Evolutionary conservation across 2,888 invertebrate genomes (phyloP).

Genomic region (Pammene fasciana): DNA sequence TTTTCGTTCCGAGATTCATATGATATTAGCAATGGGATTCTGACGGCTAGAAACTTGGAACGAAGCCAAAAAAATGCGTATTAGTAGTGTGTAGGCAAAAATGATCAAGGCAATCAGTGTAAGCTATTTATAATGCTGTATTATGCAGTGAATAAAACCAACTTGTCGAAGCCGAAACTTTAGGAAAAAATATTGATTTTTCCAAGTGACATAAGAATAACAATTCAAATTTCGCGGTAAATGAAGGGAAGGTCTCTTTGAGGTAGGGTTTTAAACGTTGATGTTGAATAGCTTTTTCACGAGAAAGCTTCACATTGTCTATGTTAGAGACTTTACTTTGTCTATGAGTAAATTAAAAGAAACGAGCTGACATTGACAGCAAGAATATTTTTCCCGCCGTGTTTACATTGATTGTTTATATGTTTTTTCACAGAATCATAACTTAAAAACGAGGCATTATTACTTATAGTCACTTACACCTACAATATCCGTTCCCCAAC

Average conservation of each 20-base stretch:
- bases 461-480: background rate
- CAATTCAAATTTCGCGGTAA: constrained; percentile 56
- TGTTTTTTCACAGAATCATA: constrained; percentile 2
- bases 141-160: constrained; percentile 30
- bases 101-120: constrained; percentile 3
- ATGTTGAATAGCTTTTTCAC: background rate
- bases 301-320: no score
- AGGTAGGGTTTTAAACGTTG: background rate
- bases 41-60: constrained; percentile 64
- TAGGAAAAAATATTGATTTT: constrained; percentile 53
- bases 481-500: background rate
- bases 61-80: constrained; percentile 55
- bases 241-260: background rate
- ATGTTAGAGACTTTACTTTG: no score
- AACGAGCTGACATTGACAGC: background rate
- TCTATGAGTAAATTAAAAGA: no score
- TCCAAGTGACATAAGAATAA: constrained; percentile 50
- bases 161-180: constrained; percentile 21
- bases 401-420: constrained; percentile 29
- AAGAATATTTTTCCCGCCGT: constrained; percentile 23
- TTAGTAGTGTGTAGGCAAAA: constrained; percentile 9
- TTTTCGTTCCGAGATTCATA: constrained; percentile 54
- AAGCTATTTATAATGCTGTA: constrained; percentile 21
- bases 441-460: constrained; percentile 10
- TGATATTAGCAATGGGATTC: constrained; percentile 55